Evolutionary conservation across 2,797 vertebrate species (phyloP).

Genomic region (Gymnothorax javanicus): DNA sequence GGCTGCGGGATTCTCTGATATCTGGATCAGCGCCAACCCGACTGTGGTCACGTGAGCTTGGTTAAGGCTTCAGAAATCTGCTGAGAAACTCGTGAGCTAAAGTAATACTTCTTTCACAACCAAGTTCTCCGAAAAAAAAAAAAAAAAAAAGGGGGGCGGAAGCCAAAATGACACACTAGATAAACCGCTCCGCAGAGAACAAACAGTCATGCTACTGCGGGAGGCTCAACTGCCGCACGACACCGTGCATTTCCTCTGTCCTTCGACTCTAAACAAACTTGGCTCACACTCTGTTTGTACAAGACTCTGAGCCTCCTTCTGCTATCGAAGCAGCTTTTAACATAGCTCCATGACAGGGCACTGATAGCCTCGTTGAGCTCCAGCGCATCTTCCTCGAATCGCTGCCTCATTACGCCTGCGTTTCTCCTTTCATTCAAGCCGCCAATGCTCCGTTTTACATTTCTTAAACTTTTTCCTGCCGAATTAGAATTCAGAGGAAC

Average conservation of each 20-base stretch:
- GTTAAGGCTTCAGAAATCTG: background rate
- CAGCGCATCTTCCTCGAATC: constrained; percentile 39
- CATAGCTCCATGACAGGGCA: constrained; percentile 59
- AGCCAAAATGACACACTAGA: background rate
- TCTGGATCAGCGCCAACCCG: background rate
- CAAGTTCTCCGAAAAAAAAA: background rate
- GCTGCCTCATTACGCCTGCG: constrained; percentile 23
- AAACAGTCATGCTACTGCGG: constrained; percentile 23
- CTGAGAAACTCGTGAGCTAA: background rate
- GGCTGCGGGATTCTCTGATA: background rate
- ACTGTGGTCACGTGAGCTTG: background rate
- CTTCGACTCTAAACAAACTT: constrained; percentile 57
- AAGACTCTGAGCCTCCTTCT: constrained; percentile 59
- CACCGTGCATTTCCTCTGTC: constrained; percentile 48
- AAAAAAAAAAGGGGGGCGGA: background rate
- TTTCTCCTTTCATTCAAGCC: constrained; percentile 35
- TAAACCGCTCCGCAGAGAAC: background rate
- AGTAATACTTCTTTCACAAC: background rate
- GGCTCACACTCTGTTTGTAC: constrained; percentile 46
- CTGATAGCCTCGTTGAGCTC: constrained; percentile 57
- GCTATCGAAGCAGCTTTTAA: constrained; percentile 63
- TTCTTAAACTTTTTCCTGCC: background rate
- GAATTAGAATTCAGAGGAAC: background rate
- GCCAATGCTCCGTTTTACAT: constrained; percentile 30
- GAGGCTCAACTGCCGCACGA: constrained; percentile 34